A percentile compares a stretch with the other conserved stretches of the same genome.
phyloP scores from a whole-genome alignment of 2,888 invertebrate genomes.

The Trachelus troglodyta region DNA sequence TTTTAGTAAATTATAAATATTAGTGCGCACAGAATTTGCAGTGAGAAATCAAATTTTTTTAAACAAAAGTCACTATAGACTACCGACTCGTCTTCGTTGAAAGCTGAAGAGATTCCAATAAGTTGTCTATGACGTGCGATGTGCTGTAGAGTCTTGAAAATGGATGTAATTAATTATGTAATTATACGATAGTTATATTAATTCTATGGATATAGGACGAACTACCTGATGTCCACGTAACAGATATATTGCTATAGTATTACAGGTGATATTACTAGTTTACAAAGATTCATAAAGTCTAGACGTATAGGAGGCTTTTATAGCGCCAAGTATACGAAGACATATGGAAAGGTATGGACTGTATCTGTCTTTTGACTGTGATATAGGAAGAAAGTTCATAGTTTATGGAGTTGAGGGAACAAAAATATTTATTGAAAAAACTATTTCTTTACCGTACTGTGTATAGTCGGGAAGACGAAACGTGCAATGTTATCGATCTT shows the following conservation, averaged over 20 bases:
- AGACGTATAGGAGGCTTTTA: neutral
- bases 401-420: neutral
- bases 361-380: neutral
- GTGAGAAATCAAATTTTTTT: too few species aligned
- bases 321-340: neutral
- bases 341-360: neutral
- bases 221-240: neutral
- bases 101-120: neutral
- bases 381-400: neutral
- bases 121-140: neutral
- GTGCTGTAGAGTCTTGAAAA: neutral
- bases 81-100: neutral
- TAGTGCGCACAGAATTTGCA: too few species aligned
- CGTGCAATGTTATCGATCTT: neutral
- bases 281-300: neutral
- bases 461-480: neutral
- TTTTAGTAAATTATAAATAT: too few species aligned
- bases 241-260: neutral
- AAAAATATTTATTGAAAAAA: neutral
- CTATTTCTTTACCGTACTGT: neutral
- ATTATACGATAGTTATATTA: neutral
- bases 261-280: neutral
- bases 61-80: neutral
- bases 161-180: neutral
- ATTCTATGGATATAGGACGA: neutral